A percentile compares a stretch with the other conserved stretches of the same genome.
Evolutionary conservation across 2,797 vertebrate species (phyloP).

Genomic region (Nyctibius grandis): DNA sequence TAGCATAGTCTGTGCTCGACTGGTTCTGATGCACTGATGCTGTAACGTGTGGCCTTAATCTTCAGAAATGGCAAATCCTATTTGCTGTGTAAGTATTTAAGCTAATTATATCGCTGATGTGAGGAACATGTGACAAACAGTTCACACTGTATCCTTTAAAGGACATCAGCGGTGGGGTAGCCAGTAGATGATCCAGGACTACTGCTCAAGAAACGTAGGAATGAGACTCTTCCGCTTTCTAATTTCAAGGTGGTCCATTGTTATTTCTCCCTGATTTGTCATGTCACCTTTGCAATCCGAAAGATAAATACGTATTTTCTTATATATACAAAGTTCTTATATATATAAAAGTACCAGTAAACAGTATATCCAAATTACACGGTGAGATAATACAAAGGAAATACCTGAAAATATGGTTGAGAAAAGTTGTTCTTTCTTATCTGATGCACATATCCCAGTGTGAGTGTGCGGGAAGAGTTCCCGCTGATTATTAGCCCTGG

Average conservation of each 20-base stretch:
- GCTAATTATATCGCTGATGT: constrained; percentile 68
- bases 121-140: constrained; percentile 45
- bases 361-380: not conserved
- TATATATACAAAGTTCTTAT: not conserved
- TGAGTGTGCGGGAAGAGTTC: not conserved
- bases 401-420: not conserved
- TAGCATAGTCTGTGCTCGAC: not conserved
- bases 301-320: not conserved
- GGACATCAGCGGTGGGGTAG: no score
- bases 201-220: no score
- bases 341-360: not conserved
- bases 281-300: not conserved
- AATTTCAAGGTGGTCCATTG: not conserved
- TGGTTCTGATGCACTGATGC: not conserved
- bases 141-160: constrained; percentile 38
- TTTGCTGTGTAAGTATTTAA: constrained; percentile 69
- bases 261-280: not conserved
- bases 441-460: no score
- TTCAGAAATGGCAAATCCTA: constrained; percentile 68
- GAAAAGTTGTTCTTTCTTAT: not conserved
- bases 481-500: not conserved
- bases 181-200: no score
- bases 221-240: no score
- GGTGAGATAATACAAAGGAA: not conserved
- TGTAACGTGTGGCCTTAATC: constrained; percentile 56